A percentile compares a stretch with the other conserved stretches of the same genome.
phyloP scores from a whole-genome alignment of 2,888 invertebrate species.

The Rotaria sp. region DNA sequence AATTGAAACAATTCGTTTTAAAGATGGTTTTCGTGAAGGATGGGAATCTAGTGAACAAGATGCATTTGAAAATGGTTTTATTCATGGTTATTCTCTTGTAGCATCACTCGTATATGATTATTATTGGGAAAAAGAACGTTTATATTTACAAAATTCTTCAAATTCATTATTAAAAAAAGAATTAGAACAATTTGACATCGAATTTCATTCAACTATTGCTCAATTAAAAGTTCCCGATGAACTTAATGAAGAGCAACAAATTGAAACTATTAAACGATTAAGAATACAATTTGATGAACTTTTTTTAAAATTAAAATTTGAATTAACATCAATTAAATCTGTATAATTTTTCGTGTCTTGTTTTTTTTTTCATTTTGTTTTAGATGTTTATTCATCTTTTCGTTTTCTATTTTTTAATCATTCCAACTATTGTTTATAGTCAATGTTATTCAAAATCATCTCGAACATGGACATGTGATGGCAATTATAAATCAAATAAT shows the following conservation, averaged over 20 bases:
- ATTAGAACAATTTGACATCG: background rate
- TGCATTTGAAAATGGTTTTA: constrained; percentile 23
- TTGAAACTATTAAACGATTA: background rate
- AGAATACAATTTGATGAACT: background rate
- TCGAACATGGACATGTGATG: background rate
- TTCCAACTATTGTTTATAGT: background rate
- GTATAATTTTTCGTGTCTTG: background rate
- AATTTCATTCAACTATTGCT: background rate
- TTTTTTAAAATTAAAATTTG: background rate
- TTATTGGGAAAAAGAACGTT: background rate
- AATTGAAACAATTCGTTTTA: background rate
- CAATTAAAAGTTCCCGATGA: background rate
- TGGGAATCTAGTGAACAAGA: background rate
- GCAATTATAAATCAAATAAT: background rate
- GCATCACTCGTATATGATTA: background rate
- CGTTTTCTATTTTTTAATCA: background rate
- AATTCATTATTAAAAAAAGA: background rate
- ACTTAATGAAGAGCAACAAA: background rate
- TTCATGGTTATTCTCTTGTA: background rate
- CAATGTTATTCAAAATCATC: background rate
- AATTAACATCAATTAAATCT: background rate
- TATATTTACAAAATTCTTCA: background rate
- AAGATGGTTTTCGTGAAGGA: constrained; percentile 28
- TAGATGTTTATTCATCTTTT: background rate
- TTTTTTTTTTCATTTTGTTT: background rate